Evolutionary conservation across 1,140 invertebrate species (phyloP).

Genomic region (Steinernema feltiae): DNA sequence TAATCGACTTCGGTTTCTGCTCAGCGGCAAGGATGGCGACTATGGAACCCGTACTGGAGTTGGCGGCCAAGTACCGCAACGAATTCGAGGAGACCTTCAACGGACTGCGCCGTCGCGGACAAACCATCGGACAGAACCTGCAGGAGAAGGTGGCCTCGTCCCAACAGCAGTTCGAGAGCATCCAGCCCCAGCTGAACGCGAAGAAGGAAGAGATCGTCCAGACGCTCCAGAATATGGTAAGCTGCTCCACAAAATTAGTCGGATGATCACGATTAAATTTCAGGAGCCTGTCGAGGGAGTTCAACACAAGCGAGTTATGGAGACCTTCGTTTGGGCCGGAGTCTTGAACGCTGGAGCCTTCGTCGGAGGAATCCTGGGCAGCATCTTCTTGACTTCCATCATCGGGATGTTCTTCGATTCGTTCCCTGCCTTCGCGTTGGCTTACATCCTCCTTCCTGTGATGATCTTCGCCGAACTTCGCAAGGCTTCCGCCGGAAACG

Average conservation of each 20-base stretch:
- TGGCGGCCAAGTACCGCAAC: slow-evolving; percentile 7
- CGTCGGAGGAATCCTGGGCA: background rate
- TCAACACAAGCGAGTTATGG: background rate
- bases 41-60: slow-evolving; percentile 2
- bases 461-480: background rate
- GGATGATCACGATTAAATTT: no score
- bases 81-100: slow-evolving; percentile 9
- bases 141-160: background rate
- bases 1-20: background rate
- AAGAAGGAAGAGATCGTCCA: slow-evolving; percentile 5
- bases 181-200: background rate
- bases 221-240: slow-evolving; percentile 2
- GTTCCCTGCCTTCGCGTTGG: background rate
- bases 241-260: no score
- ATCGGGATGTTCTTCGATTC: background rate
- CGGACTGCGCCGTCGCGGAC: background rate
- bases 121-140: background rate
- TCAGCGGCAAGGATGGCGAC: slow-evolving; percentile 6
- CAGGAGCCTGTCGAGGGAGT: background rate
- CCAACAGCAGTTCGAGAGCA: background rate
- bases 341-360: background rate
- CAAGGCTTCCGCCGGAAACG: background rate
- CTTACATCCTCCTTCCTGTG: background rate
- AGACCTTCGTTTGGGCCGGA: slow-evolving; percentile 3
- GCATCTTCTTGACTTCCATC: background rate